Conservation (phyloP, 1,140 invertebrate genomes). For the Polyergus mexicanus region DNA sequence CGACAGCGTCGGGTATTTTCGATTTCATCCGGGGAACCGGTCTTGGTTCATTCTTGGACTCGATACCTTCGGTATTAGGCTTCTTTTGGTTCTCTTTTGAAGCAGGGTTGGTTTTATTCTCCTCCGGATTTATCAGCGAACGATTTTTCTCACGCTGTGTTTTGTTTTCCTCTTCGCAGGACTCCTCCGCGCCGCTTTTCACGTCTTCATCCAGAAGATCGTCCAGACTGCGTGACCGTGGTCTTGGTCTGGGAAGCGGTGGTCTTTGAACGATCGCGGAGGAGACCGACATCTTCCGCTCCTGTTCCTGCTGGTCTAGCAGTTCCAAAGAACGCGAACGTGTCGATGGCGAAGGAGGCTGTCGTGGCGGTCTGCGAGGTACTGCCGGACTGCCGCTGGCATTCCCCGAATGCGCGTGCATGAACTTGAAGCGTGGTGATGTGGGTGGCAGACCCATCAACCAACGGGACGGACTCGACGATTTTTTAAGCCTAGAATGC, state of each 20-base stretch:
- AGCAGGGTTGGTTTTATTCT: not conserved
- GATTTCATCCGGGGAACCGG: conserved; percentile 44
- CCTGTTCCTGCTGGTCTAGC: conserved; percentile 74
- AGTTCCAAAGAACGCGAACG: conserved; percentile 79
- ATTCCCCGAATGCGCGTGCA: conserved; percentile 75
- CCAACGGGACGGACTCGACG: conserved; percentile 89
- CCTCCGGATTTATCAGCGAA: not conserved
- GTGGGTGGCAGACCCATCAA: conserved; percentile 84
- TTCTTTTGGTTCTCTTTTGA: conserved; percentile 1
- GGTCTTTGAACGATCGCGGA: conserved; percentile 66
- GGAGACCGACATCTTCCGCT: conserved; percentile 11
- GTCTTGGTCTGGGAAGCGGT: conserved; percentile 81
- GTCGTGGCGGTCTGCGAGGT: conserved; percentile 77
- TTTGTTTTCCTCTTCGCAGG: conserved; percentile 31
- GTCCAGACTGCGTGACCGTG: conserved; percentile 90
- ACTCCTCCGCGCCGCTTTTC: not conserved
- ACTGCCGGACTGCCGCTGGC: conserved; percentile 57
- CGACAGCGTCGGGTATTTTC: conserved; percentile 23
- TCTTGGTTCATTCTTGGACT: not conserved
- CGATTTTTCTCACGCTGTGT: not conserved
- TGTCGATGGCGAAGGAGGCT: conserved; percentile 75
- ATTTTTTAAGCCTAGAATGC: conserved; percentile 88
- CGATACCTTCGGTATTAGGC: not conserved
- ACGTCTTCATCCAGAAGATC: conserved; percentile 86
- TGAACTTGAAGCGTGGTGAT: conserved; percentile 79